Evolutionary conservation across 2,113 vertebrate species (phyloP).

Genomic region (Bolborhynchus lineola): DNA sequence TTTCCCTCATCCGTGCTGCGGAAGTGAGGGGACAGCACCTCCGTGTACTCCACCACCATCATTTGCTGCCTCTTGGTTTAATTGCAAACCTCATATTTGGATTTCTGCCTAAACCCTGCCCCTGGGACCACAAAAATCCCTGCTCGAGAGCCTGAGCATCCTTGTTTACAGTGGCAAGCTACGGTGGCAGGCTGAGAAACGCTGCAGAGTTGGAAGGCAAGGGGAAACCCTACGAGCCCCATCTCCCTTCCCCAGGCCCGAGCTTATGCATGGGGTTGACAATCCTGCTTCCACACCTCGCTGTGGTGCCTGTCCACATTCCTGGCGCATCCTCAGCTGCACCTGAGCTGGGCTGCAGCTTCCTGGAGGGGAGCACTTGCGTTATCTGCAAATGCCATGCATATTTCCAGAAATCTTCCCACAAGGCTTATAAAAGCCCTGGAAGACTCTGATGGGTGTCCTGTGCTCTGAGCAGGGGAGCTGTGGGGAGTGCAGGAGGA

Average conservation of each 20-base stretch:
- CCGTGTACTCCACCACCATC: neutral
- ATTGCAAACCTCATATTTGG: conserved; percentile 2
- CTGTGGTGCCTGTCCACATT: neutral
- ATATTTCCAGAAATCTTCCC: neutral
- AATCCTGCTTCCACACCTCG: neutral
- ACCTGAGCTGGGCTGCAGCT: neutral
- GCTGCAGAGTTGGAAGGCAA: neutral
- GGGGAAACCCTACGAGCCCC: neutral
- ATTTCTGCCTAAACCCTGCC: neutral
- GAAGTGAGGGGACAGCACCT: neutral
- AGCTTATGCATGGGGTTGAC: neutral
- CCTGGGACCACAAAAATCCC: neutral
- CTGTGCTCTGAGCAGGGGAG: neutral
- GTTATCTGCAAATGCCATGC: neutral
- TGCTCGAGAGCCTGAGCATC: neutral
- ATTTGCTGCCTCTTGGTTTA: neutral
- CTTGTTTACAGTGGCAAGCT: neutral
- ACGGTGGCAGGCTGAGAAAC: neutral
- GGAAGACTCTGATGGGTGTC: neutral
- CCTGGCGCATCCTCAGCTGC: neutral
- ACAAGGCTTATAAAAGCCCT: neutral
- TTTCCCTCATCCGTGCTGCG: neutral
- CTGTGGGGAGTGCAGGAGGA: neutral
- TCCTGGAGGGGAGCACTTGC: neutral
- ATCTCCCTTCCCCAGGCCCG: neutral